Base-by-base conservation (phyloP, 2,888 invertebrate genomes). In the Cartodere bifasciata region DNA sequence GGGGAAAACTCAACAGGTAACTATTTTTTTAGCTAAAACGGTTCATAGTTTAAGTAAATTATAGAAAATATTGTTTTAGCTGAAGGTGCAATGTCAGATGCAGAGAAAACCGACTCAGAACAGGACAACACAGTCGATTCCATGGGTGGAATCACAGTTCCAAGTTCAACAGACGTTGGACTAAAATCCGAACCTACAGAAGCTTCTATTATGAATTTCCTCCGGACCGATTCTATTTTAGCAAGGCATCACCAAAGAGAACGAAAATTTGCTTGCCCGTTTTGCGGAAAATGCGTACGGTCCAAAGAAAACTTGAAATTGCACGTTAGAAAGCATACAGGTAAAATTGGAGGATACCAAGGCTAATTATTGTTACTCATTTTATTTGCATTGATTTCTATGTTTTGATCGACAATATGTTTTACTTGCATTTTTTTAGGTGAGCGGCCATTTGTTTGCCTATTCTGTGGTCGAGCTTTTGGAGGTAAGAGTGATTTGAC, bases 401-500 rank as follows among this genome's bases (percentile, higher is more conserved):
- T n/a, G n/a, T n/a, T n/a, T n/a, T n/a, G n/a, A n/a, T n/a, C n/a
- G n/a, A n/a, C n/a, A n/a, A n/a, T n/a, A n/a, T n/a, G n/a, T n/a
- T 20, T 20, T 20, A 20, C 9, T 7, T 20, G 7, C 20, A 7
- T 9, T 9, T 7, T 20, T 20, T 7, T 9, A 20, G 29, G 86
- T 6, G 87, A 87, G 56, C 68, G 87, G 16, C 87, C 87, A n/a
- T 88, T 87, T 55, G 87, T 86, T 32, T 88, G 87, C 47, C 65
- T 87, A 38, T 88, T 87, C 57, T 88, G 88, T 56, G 86, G 86
- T 0, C 67, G 86, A 14, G 86, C 86, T 13, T 87, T 87, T 50
- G 86, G 87, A 3, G 86, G 86, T 14, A 87, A 87, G 59, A 84
- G 84, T 52, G 86, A 87, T 53, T 63, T 87, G 45, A 87, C 86